Evolutionary conservation across 2,113 vertebrate species (phyloP).

Genomic region (Ursus arctos): DNA sequence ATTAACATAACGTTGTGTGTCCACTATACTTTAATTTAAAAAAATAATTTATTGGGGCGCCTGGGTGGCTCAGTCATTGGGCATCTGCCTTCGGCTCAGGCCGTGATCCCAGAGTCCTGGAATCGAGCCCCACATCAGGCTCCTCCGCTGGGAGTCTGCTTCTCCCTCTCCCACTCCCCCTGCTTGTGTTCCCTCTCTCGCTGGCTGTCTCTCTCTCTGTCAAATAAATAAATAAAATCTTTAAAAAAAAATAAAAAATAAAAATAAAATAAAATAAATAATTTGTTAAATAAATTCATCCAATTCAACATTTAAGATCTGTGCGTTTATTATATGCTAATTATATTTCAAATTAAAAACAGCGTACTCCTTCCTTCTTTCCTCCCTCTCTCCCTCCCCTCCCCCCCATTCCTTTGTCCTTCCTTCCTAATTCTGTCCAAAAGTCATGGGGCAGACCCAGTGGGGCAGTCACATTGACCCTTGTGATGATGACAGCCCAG

Average conservation of each 20-base stretch:
- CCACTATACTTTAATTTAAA: not conserved
- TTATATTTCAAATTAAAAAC: not conserved
- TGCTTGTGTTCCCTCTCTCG: too few relatives aligned
- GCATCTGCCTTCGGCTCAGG: too few relatives aligned
- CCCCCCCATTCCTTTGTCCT: not conserved
- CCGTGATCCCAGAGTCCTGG: too few relatives aligned
- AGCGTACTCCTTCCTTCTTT: not conserved
- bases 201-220: too few relatives aligned
- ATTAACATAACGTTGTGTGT: not conserved
- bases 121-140: too few relatives aligned
- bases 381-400: not conserved
- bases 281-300: not conserved
- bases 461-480: too few relatives aligned
- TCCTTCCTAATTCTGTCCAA: not conserved
- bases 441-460: not conserved
- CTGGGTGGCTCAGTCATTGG: too few relatives aligned
- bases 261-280: not conserved
- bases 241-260: too few relatives aligned
- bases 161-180: too few relatives aligned
- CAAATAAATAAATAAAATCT: too few relatives aligned
- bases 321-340: not conserved
- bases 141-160: too few relatives aligned
- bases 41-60: not conserved
- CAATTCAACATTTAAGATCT: constrained; percentile 10
- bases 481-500: not conserved